phyloP scores from a whole-genome alignment of 1,140 invertebrate species.

The Conopomorpha cramerella region DNA sequence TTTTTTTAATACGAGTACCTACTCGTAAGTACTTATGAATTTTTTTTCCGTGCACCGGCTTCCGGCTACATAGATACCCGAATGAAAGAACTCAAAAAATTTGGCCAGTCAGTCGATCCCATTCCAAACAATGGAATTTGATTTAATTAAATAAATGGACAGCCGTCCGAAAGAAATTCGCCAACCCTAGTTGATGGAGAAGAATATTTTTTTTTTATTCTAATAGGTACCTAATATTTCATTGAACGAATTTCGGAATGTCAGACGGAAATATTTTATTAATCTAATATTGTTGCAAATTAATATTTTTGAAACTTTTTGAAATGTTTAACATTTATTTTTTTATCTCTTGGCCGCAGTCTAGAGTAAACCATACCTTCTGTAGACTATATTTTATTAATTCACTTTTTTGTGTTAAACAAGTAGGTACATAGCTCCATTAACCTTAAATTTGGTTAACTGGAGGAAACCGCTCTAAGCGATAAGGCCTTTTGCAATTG shows the following conservation, averaged over 20 bases:
- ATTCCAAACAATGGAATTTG: conserved; percentile 49
- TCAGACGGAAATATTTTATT: neutral
- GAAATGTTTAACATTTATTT: neutral
- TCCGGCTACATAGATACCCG: neutral
- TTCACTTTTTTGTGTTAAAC: no score
- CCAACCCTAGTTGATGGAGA: conserved; percentile 40
- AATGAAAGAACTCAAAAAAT: conserved; percentile 35
- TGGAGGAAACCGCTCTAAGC: no score
- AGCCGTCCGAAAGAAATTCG: conserved; percentile 44
- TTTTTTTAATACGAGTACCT: neutral
- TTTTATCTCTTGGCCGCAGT: neutral
- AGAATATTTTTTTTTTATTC: conserved; percentile 40
- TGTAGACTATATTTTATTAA: no score
- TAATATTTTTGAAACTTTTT: neutral
- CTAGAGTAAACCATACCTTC: no score
- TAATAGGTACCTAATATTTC: conserved; percentile 42
- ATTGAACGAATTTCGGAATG: conserved; percentile 31
- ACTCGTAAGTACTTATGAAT: no score
- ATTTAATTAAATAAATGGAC: conserved; percentile 57
- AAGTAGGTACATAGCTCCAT: no score
- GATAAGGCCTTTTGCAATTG: no score
- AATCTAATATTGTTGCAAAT: neutral
- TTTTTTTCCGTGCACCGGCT: no score
- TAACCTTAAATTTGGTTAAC: no score
- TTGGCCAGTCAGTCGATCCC: conserved; percentile 19